These are phyloP conservation scores for Steinernema hermaphroditum DNA, from an alignment of 2,888 invertebrate genomes.

Conservation along the genomic window DNA sequence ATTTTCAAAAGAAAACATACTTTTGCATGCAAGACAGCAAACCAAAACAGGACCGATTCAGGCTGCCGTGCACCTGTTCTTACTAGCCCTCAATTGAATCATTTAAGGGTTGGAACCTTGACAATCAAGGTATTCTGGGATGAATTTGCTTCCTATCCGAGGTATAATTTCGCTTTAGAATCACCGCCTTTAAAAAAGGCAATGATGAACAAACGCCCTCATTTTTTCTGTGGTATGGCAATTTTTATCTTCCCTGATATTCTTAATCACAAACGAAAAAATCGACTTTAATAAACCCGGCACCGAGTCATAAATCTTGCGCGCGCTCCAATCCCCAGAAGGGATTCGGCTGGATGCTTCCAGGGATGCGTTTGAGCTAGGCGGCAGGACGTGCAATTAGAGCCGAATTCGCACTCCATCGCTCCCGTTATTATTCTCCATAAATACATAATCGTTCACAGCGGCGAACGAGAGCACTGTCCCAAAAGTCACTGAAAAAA, in stretches of 20 bases:
- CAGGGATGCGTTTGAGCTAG: neutral
- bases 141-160: too few relatives aligned
- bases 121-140: too few relatives aligned
- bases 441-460: conserved; percentile 3
- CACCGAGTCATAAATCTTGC: neutral
- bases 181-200: too few relatives aligned
- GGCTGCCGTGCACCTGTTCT: neutral
- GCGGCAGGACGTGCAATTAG: neutral
- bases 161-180: too few relatives aligned
- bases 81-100: neutral
- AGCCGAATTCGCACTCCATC: neutral
- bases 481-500: too few relatives aligned
- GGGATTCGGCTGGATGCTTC: neutral
- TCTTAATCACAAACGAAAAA: neutral
- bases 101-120: too few relatives aligned
- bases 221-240: too few relatives aligned
- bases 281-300: neutral
- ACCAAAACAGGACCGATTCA: neutral
- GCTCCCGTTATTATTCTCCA: neutral
- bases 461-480: too few relatives aligned
- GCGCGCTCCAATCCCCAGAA: neutral
- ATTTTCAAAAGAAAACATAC: neutral
- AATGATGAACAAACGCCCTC: too few relatives aligned
- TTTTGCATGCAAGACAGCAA: neutral
- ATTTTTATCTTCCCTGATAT: too few relatives aligned